Base-by-base conservation (phyloP, 2,888 invertebrate genomes). In the Coelopa pilipes region DNA sequence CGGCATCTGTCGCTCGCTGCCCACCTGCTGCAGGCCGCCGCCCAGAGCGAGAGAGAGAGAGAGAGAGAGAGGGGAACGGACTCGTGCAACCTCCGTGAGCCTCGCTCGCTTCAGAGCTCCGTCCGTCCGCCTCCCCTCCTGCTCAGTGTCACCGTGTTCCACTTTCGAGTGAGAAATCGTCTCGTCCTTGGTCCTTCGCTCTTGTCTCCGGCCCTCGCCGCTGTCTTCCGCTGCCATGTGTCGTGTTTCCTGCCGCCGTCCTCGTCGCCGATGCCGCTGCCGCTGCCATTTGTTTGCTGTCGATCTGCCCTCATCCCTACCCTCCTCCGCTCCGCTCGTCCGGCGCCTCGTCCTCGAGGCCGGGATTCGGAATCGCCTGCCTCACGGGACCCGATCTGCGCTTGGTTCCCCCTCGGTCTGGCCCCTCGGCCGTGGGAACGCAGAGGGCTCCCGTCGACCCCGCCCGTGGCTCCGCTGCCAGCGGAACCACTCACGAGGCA, bases 221-320 rank as follows among this genome's bases (percentile, higher is more conserved):
- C 46, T 70, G 15, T 70, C 45, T 45, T 70, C 24, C 19, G 59
- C 49, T 70, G 70, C 60, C 70, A 70, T 70, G 70, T 70, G 70
- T 70, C 60, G 50, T 70, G 60, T 60, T 70, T 59, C 70, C 59
- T 45, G 68, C 46, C 9, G 24, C 47, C 24, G 59, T n/a, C n/a
- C n/a, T n/a, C n/a, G n/a, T n/a, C n/a, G n/a, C n/a, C n/a, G n/a
- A n/a, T n/a, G 68, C 57, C 57, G 68, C 46, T 15, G 24, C 47
- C 24, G 59, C 68, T 47, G 69, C 59, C 49, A 69, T 57, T 34
- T 34, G 34, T 34, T 34, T 34, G 34, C 34, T 34, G 34, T 34
- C 34, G 34, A 7, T 34, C 4, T 34, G n/a, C 34, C 34, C 7
- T 34, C 7, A 4, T 34, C 34, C 4, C 34, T 34, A 7, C 7